Evolutionary conservation across 1,140 invertebrate species (phyloP), one percentile per base, ranked within the genome.

Genomic region (Daktulosphaira vitifoliae): DNA sequence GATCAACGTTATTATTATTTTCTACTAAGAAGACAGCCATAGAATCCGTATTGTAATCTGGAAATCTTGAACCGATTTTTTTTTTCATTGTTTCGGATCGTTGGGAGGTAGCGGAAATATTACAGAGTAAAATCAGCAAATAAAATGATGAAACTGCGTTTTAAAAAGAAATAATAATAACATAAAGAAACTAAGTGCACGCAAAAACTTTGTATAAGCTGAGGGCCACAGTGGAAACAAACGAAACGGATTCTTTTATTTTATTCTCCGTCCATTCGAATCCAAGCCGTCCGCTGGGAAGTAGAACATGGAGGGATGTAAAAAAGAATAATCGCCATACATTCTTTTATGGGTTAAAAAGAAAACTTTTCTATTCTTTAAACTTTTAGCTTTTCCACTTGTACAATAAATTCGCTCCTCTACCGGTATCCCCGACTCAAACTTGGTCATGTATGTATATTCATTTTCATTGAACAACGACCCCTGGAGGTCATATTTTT

Each of bases 71-170:
- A 62, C 25, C 23, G 39, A 48, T 62, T 33, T 25, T 62, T 56
- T 42, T 62, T 33, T 5, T 11, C 29, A 62, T 48, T 62, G 42
- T 62, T 62, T 62, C 26, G 42, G 42, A 62, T 33, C 39, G 26
- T 25, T 29, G 25, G 23, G 15, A 23, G 39, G 29, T 33, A 33
- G 29, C 5, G n/a, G 29, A 11, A 33, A 11, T 11, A 11, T 11
- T 6, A 11, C 29, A 11, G 29, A 33, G 29, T 6, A 33, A 33
- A 33, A 33, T 33, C 29, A 33, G 29, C 29, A 33, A 33, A 59
- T 59, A 62, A 62, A 62, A 62, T 48, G 56, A 62, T 48, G 56
- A 62, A 62, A 48, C 44, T 29, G 56, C 56, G 56, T 62, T 62
- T 62, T 48, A 62, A 62, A 62, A 46, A 56, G 22, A 44, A 56